These are phyloP conservation scores for Cataglyphis cursor DNA, from an alignment of 2,888 invertebrate genomes.

Conservation along the genomic window DNA sequence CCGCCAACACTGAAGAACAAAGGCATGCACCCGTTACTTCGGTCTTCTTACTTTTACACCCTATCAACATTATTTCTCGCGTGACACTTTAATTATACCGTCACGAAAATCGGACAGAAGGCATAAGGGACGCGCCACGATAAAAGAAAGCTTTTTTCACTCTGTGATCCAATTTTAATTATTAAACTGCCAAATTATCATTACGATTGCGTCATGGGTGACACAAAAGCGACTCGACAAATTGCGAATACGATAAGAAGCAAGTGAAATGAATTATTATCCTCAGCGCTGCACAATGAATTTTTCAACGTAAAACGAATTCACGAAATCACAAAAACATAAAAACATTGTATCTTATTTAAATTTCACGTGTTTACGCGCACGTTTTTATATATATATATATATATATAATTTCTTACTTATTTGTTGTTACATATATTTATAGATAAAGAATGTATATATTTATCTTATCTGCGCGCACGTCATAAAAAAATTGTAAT, in stretches of 20 bases:
- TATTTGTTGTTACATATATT: neutral
- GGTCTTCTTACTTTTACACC: constrained; percentile 80
- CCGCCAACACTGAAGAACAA: constrained; percentile 76
- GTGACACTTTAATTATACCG: constrained; percentile 86
- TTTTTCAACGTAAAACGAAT: neutral
- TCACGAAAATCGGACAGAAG: constrained; percentile 81
- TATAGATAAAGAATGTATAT: neutral
- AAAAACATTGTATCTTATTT: neutral
- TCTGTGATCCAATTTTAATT: constrained; percentile 29
- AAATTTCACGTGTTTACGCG: neutral
- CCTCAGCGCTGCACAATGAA: neutral
- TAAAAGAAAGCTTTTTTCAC: constrained; percentile 13
- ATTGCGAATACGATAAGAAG: neutral
- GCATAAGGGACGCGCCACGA: constrained; percentile 2
- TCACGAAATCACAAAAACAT: neutral
- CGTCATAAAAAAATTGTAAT: neutral
- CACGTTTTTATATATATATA: neutral
- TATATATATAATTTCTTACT: neutral
- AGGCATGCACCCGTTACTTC: constrained; percentile 80
- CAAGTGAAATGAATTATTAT: neutral
- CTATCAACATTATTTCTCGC: constrained; percentile 83
- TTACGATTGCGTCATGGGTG: neutral
- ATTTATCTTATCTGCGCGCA: neutral
- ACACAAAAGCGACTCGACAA: constrained; percentile 8
- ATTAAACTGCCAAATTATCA: constrained; percentile 33